Evolutionary conservation across 2,797 vertebrate species (phyloP), one percentile per base, ranked within the genome.

Genomic region (Scleropages formosus): DNA sequence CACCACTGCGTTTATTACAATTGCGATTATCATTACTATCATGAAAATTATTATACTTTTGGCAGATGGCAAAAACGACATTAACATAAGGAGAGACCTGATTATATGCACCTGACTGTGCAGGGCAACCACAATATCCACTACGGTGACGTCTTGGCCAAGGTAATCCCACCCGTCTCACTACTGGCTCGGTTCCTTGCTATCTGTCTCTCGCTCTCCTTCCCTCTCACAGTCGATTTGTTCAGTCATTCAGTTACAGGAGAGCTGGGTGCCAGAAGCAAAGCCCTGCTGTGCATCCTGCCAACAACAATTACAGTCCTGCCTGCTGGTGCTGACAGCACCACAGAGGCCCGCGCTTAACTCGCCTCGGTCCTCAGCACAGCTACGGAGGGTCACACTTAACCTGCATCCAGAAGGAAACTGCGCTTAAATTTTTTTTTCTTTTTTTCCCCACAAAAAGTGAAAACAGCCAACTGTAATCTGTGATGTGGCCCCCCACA

Each of bases 1-100:
- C 89, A 85, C 87, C 89, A 91, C 91, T 91, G 91, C 89, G 91
- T 91, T 91, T 91, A 91, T 90, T 90, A 90, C 88, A 85, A 85
- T 86, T 88, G 85, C 84, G 85, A 84, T 90, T 90, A 90, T 91
- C 84, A 84, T 87, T 86, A 83, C 82, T 89, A 85, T 87, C 90
- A 89, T 88, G 86, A 92, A 86, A 87, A 90, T 89, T 88, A 87
- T 88, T 87, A 83, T 85, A 79, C 82, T 89, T 88, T 87, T 87
- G 79, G 84, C 80, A 81, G 84, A 84, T 79, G 85, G 74, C 82
- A 82, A 83, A n/a, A 84, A 82, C 84, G 85, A 88, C 85, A 85
- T 81, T 79, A 82, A 88, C 84, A 85, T 80, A 82, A 81, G 81
- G 82, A 77, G 47, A 27, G 49, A 15, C 15, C 24, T 53, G 8